These are phyloP conservation scores for Phrynocephalus vlangalii DNA, from an alignment of 2,797 vertebrate species.

Conservation along the genomic window DNA sequence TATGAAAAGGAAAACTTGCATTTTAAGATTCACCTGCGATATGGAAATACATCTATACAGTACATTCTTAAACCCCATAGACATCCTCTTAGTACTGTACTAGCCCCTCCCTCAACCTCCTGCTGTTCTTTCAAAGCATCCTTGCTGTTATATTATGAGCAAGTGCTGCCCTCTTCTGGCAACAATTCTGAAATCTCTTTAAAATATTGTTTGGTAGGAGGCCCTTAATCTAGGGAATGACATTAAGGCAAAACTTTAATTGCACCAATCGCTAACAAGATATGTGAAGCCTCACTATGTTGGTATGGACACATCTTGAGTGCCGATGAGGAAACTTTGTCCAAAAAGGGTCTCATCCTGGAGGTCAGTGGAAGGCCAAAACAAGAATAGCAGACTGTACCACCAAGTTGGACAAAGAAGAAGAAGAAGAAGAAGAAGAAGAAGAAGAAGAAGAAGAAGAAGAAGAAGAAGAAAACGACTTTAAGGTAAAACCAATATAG, in stretches of 20 bases:
- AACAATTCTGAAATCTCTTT: not conserved
- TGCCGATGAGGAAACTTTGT: no score
- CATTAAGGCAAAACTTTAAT: not conserved
- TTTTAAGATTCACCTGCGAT: not conserved
- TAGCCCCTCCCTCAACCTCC: rapidly evolving
- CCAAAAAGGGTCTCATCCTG: no score
- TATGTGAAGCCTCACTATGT: no score
- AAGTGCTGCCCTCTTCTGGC: constrained; percentile 78
- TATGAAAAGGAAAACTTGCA: not conserved
- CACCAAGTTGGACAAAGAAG: no score
- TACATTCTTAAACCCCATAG: not conserved
- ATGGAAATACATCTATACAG: not conserved
- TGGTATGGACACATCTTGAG: no score
- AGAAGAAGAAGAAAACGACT: no score
- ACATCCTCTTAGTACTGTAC: not conserved
- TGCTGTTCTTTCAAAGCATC: not conserved
- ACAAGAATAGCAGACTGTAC: no score
- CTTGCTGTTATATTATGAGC: constrained; percentile 15
- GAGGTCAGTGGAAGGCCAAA: no score
- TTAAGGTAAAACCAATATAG: not conserved
- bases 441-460: no score
- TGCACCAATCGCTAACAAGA: no score
- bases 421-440: no score
- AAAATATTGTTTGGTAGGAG: not conserved
- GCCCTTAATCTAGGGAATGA: not conserved